Evolutionary conservation across 2,113 vertebrate species (phyloP).

Genomic region (Halcyon malimbica): DNA sequence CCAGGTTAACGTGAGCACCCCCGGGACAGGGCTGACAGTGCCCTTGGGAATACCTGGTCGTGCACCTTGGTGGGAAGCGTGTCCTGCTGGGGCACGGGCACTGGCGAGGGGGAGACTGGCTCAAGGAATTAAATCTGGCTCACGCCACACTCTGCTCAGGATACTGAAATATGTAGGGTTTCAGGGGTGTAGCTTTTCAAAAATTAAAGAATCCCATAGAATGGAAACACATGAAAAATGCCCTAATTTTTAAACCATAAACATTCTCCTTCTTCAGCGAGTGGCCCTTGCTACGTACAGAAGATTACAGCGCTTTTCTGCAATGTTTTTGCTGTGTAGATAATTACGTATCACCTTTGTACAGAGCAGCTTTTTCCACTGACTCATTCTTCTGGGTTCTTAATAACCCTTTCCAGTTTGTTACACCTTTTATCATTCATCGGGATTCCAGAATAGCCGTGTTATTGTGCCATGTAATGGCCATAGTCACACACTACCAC

Average conservation of each 20-base stretch:
- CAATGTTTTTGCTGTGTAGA: background rate
- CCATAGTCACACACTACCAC: background rate
- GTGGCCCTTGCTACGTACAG: background rate
- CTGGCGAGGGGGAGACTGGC: background rate
- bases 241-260: background rate
- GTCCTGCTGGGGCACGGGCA: background rate
- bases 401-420: background rate
- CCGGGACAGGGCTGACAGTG: accelerated
- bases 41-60: background rate
- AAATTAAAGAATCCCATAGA: background rate
- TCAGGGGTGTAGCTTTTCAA: background rate
- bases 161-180: background rate
- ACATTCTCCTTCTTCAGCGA: background rate
- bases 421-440: background rate
- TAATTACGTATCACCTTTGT: background rate
- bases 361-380: background rate
- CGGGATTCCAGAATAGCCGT: background rate
- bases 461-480: background rate
- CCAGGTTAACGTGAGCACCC: too few relatives aligned
- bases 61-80: accelerated
- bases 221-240: background rate
- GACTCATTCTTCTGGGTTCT: background rate
- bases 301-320: background rate
- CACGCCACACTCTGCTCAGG: background rate
- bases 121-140: accelerated